These are phyloP conservation scores for Erebia aethiops DNA, from an alignment of 2,888 invertebrate species.

Conservation along the genomic window DNA sequence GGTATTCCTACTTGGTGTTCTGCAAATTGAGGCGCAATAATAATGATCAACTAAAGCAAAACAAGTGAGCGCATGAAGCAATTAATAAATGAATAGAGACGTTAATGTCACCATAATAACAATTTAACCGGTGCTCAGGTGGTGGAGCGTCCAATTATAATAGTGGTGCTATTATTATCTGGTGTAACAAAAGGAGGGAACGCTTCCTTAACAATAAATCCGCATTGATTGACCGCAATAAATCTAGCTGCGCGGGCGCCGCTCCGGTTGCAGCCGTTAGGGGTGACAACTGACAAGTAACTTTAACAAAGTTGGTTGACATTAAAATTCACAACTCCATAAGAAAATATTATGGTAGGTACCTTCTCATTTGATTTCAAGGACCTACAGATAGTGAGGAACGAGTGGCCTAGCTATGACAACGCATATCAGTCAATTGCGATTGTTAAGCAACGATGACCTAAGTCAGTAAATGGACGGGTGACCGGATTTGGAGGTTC, in stretches of 20 bases:
- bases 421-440: too few species aligned
- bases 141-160: conserved; percentile 65
- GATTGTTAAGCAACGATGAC: too few species aligned
- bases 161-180: conserved; percentile 66
- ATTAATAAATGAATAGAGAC: conserved; percentile 42
- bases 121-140: conserved; percentile 41
- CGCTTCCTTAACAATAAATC: conserved; percentile 81
- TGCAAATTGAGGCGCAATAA: conserved; percentile 12
- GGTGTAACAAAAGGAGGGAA: conserved; percentile 67
- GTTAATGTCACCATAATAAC: conserved; percentile 36
- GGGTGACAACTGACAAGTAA: conserved; percentile 50
- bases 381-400: too few species aligned
- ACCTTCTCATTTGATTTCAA: too few species aligned
- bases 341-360: too few species aligned
- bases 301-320: too few species aligned
- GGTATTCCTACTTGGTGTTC: neutral
- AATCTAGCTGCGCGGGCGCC: conserved; percentile 72
- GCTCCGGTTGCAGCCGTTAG: conserved; percentile 58
- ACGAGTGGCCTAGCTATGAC: too few species aligned
- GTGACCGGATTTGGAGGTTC: too few species aligned
- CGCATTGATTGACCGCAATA: conserved; percentile 82
- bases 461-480: too few species aligned
- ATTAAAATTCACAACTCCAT: too few species aligned
- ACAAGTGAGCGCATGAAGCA: conserved; percentile 32
- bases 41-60: conserved; percentile 25